Percentiles rank a stretch among this genome's conserved stretches.
These are phyloP conservation scores for Bettongia penicillata DNA, from an alignment of 2,113 vertebrate genomes.

Conservation along the genomic window DNA sequence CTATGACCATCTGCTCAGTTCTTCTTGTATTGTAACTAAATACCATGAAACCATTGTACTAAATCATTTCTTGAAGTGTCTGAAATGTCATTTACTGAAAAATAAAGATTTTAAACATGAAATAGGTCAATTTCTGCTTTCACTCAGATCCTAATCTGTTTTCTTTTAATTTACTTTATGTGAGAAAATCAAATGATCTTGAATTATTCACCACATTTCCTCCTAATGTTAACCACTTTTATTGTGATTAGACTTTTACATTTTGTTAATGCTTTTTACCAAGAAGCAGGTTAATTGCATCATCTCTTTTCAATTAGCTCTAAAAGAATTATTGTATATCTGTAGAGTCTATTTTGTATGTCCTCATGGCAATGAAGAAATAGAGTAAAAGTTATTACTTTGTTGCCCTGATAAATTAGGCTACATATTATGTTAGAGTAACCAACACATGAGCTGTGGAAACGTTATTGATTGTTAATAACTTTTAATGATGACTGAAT, in stretches of 20 bases:
- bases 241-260: constrained; percentile 84
- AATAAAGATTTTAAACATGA: constrained; percentile 45
- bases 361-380: constrained; percentile 81
- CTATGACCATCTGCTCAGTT: constrained; percentile 56
- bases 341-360: constrained; percentile 84
- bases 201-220: constrained; percentile 76
- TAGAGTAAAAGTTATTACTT: constrained; percentile 87
- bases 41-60: constrained; percentile 42
- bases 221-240: constrained; percentile 75
- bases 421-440: constrained; percentile 87
- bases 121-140: constrained; percentile 27
- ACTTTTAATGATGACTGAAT: constrained; percentile 83
- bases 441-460: constrained; percentile 83
- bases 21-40: constrained; percentile 49
- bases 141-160: constrained; percentile 67
- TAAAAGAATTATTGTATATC: constrained; percentile 83
- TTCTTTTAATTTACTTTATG: constrained; percentile 74
- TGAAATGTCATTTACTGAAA: constrained; percentile 65
- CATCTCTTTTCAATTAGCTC: constrained; percentile 88
- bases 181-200: constrained; percentile 76
- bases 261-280: constrained; percentile 82
- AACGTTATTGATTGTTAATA: constrained; percentile 87
- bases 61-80: constrained; percentile 64
- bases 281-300: constrained; percentile 86
- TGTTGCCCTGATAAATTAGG: constrained; percentile 89